phyloP scores from a whole-genome alignment of 2,888 invertebrate genomes.

The Pyrgus malvae region DNA sequence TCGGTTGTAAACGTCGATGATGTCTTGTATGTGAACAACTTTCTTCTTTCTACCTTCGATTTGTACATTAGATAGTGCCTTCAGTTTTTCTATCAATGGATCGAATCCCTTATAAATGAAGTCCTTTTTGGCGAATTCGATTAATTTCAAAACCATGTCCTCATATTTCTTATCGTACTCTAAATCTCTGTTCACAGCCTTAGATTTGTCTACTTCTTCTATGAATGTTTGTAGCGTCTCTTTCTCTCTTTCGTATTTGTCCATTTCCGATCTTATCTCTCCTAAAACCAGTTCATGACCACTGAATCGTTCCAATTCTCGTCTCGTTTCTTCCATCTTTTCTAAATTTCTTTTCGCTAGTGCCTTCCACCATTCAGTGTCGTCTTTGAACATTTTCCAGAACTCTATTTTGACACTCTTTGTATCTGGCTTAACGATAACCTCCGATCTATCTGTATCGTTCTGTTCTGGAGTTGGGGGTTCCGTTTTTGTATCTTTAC shows the following conservation, averaged over 20 bases:
- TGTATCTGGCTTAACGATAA: slow-evolving; percentile 48
- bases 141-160: slow-evolving; percentile 70
- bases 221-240: slow-evolving; percentile 64
- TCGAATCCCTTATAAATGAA: slow-evolving; percentile 76
- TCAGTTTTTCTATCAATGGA: slow-evolving; percentile 69
- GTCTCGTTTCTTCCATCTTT: slow-evolving; percentile 72
- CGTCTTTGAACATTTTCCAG: slow-evolving; percentile 73
- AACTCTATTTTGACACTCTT: slow-evolving; percentile 46
- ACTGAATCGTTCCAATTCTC: slow-evolving; percentile 70
- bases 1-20: slow-evolving; percentile 66
- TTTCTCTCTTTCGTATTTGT: slow-evolving; percentile 65
- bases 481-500: not conserved
- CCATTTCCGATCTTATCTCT: slow-evolving; percentile 60
- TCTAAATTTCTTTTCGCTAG: slow-evolving; percentile 71
- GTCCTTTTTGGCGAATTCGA: slow-evolving; percentile 73
- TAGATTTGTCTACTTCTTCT: slow-evolving; percentile 68
- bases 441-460: slow-evolving; percentile 53
- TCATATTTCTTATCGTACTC: slow-evolving; percentile 74
- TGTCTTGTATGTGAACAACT: slow-evolving; percentile 60
- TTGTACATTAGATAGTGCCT: slow-evolving; percentile 62
- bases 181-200: slow-evolving; percentile 62
- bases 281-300: slow-evolving; percentile 69
- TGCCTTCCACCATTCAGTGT: slow-evolving; percentile 75
- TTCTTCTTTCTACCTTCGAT: slow-evolving; percentile 61
- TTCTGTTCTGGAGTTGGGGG: slow-evolving; percentile 32